These are phyloP conservation scores for Drosophila macrospina DNA, from an alignment of 2,888 invertebrate species.

Conservation along the genomic window DNA sequence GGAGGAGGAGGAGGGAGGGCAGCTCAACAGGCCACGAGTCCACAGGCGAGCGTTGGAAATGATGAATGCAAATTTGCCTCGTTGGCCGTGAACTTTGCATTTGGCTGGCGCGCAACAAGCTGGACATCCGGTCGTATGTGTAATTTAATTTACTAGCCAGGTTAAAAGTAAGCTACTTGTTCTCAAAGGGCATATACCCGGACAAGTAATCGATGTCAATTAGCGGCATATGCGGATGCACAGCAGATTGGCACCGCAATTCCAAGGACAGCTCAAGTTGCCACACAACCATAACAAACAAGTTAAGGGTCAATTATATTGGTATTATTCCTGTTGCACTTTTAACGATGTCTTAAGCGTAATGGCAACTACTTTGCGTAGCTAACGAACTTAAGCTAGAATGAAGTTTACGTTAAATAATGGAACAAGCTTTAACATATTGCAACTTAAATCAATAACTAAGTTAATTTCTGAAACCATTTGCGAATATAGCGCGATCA, in stretches of 20 bases:
- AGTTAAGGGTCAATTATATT: slow-evolving; percentile 7
- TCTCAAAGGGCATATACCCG: slow-evolving; percentile 1
- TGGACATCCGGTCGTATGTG: slow-evolving; percentile 34
- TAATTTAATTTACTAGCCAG: slow-evolving; percentile 54
- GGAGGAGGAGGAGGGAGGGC: neutral
- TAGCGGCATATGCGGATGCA: slow-evolving; percentile 27
- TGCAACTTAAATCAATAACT: no score
- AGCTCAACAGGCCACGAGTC: slow-evolving; percentile 28
- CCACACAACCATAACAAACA: slow-evolving; percentile 1
- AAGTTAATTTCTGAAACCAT: neutral
- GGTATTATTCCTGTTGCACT: neutral
- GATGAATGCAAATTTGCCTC: slow-evolving; percentile 54
- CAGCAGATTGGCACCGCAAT: slow-evolving; percentile 2
- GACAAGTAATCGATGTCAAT: slow-evolving; percentile 56
- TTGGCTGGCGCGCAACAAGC: slow-evolving; percentile 46
- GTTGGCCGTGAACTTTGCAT: slow-evolving; percentile 72
- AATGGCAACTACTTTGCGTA: neutral
- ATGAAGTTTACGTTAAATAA: no score
- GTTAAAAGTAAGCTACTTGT: slow-evolving; percentile 20
- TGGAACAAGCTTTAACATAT: no score
- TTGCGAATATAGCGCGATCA: neutral
- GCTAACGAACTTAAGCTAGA: neutral
- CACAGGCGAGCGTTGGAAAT: slow-evolving; percentile 23
- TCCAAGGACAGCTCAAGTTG: slow-evolving; percentile 5
- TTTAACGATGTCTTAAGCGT: neutral